These are phyloP conservation scores for Pontoporia blainvillei DNA, from an alignment of 2,113 vertebrate species.

Conservation along the genomic window DNA sequence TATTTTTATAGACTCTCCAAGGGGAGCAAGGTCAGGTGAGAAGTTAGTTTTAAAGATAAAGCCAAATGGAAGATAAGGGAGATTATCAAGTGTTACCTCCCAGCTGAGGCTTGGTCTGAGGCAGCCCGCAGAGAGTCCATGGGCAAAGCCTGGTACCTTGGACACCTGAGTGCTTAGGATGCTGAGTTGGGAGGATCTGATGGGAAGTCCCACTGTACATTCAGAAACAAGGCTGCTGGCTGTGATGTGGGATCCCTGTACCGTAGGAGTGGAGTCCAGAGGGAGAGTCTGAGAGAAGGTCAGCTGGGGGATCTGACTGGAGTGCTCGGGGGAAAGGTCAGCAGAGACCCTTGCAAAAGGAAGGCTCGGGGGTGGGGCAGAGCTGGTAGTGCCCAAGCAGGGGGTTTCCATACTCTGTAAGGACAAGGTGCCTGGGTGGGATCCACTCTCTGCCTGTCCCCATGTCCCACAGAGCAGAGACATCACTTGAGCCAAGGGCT, in stretches of 20 bases:
- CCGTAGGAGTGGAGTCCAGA: background rate
- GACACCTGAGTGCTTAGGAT: background rate
- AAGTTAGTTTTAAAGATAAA: background rate
- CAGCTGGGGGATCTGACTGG: background rate
- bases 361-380: background rate
- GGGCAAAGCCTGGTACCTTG: background rate
- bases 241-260: background rate
- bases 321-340: background rate
- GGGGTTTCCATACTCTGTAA: background rate
- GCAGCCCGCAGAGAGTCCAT: accelerated
- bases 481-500: background rate
- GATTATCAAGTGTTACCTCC: background rate
- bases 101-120: background rate
- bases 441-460: background rate
- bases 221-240: background rate
- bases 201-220: background rate
- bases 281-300: background rate
- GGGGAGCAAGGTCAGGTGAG: background rate
- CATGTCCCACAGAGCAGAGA: background rate
- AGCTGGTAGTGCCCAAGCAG: background rate
- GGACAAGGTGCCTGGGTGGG: background rate
- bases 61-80: background rate
- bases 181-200: background rate
- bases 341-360: background rate
- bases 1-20: background rate